Conservation (phyloP, 2,113 vertebrate species). For the Acrocephalus arundinaceus region DNA sequence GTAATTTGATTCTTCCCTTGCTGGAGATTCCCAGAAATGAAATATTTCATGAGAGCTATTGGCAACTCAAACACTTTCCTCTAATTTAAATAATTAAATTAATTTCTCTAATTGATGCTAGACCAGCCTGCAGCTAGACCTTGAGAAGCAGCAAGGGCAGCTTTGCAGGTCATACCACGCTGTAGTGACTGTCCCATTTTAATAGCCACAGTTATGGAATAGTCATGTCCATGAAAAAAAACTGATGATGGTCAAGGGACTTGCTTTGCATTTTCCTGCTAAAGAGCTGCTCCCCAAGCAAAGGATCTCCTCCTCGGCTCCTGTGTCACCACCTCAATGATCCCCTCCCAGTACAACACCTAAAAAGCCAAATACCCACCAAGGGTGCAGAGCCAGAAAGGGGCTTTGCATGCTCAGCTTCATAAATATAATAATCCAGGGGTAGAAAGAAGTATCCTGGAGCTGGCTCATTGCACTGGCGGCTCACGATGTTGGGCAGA, state of each 20-base stretch:
- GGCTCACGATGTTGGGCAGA: slow-evolving; percentile 78
- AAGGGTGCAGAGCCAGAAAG: slow-evolving; percentile 65
- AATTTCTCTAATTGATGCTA: not conserved
- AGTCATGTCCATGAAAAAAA: not conserved
- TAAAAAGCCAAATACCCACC: slow-evolving; percentile 59
- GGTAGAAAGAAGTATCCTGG: slow-evolving; percentile 81
- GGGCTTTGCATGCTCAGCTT: slow-evolving; percentile 80
- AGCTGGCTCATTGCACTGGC: slow-evolving; percentile 77
- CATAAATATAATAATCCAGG: slow-evolving; percentile 86
- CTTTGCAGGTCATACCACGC: not conserved
- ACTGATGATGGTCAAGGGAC: not conserved
- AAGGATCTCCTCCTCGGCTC: not conserved
- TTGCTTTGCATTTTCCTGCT: not conserved
- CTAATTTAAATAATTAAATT: not conserved
- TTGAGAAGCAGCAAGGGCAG: not conserved
- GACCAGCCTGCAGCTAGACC: not conserved
- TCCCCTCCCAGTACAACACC: not conserved
- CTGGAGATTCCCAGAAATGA: not conserved
- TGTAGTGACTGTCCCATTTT: not conserved
- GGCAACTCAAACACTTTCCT: not conserved
- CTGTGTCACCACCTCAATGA: rapidly evolving
- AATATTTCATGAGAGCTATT: not conserved
- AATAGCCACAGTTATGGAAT: not conserved
- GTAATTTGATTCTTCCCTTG: not conserved
- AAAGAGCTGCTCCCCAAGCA: rapidly evolving